Percentiles rank a stretch among this genome's conserved stretches.
Conservation (phyloP, 2,888 invertebrate species). For the Noctua janthe region DNA sequence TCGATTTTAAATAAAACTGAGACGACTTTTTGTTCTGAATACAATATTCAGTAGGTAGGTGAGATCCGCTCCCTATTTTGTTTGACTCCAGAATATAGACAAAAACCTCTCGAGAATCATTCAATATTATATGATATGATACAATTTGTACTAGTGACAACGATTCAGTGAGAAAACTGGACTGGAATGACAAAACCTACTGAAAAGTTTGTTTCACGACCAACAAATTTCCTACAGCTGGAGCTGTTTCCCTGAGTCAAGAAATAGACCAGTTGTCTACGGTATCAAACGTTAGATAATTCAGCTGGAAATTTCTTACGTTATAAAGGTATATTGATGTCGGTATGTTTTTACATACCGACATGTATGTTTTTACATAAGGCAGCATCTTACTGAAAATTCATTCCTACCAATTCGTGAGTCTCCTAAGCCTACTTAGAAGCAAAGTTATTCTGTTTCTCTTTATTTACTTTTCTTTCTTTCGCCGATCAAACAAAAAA, state of each 20-base stretch:
- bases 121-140: background rate
- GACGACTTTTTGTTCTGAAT: background rate
- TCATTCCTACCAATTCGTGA: background rate
- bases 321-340: background rate
- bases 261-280: background rate
- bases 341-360: background rate
- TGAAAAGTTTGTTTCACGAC: background rate
- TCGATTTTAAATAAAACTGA: background rate
- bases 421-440: slow-evolving; percentile 32
- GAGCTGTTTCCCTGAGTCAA: background rate
- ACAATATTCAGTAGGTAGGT: background rate
- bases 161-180: background rate
- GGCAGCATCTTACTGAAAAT: background rate
- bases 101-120: background rate
- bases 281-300: background rate
- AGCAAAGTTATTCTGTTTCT: slow-evolving; percentile 35
- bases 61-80: background rate
- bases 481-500: slow-evolving; percentile 38
- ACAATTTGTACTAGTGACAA: background rate
- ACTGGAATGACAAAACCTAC: background rate
- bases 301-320: too few relatives aligned
- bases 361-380: background rate
- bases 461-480: slow-evolving; percentile 8
- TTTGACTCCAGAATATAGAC: background rate
- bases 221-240: background rate